phyloP scores from a whole-genome alignment of 2,113 vertebrate species.

The Gobius niger region DNA sequence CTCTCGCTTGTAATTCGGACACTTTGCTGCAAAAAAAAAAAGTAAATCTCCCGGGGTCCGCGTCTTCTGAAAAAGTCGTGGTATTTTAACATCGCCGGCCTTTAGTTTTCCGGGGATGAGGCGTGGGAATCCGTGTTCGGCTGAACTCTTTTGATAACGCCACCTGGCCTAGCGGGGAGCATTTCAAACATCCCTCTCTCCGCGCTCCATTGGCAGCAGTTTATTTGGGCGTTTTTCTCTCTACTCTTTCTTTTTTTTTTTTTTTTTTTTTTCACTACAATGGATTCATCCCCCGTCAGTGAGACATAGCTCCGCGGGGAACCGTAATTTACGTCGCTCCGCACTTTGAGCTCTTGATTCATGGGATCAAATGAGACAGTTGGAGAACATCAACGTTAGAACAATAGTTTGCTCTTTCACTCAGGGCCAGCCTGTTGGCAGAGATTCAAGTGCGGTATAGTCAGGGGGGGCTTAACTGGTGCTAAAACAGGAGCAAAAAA shows the following conservation, averaged over 20 bases:
- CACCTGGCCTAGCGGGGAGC: constrained; percentile 54
- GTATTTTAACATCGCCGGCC: constrained; percentile 38
- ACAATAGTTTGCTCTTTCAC: constrained; percentile 53
- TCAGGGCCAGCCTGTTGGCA: constrained; percentile 28
- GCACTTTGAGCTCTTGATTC: constrained; percentile 66
- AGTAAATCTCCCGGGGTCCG: constrained; percentile 36
- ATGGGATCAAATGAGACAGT: constrained; percentile 71
- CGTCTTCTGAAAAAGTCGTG: constrained; percentile 27
- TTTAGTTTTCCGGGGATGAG: constrained; percentile 26
- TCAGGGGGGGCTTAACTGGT: constrained; percentile 4
- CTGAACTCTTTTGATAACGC: constrained; percentile 61
- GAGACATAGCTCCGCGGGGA: constrained; percentile 51
- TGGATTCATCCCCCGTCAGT: constrained; percentile 46
- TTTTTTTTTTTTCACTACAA: constrained; percentile 40
- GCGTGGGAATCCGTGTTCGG: constrained; percentile 59
- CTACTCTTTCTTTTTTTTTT: not conserved
- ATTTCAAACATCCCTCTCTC: constrained; percentile 51
- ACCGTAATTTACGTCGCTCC: constrained; percentile 61
- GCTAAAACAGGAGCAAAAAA: not conserved
- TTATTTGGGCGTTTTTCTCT: too few species aligned
- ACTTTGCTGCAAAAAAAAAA: constrained; percentile 51
- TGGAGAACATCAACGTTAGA: constrained; percentile 52
- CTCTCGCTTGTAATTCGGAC: constrained; percentile 51
- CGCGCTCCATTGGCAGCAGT: constrained; percentile 56
- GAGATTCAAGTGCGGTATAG: constrained; percentile 2